phyloP scores from a whole-genome alignment of 1,140 invertebrate species.

The Probaryconus sp. region DNA sequence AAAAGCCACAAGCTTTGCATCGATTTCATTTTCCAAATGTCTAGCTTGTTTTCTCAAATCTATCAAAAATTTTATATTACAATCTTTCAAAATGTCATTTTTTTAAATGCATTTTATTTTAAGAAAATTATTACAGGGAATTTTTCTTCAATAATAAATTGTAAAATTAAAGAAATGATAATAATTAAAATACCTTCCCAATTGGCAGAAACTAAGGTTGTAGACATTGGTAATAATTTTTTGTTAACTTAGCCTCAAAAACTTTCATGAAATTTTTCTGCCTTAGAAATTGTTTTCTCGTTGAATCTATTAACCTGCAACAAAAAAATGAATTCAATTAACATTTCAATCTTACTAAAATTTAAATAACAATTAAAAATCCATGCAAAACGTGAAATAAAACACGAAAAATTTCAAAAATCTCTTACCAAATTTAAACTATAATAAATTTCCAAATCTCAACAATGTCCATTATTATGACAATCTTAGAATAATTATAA shows the following conservation, averaged over 20 bases:
- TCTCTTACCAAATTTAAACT: no score
- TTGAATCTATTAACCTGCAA: not conserved
- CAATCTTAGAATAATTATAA: no score
- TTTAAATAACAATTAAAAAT: no score
- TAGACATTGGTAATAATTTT: constrained; percentile 12
- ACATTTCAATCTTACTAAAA: no score
- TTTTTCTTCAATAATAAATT: no score
- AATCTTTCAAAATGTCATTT: not conserved
- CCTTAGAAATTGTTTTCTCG: no score
- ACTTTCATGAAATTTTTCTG: not conserved
- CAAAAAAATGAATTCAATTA: not conserved
- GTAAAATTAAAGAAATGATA: not conserved
- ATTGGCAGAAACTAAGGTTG: constrained; percentile 11
- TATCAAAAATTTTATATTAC: constrained; percentile 68
- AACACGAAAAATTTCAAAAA: no score
- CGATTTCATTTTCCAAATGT: constrained; percentile 97
- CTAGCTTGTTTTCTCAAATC: constrained; percentile 95
- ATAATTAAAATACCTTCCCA: constrained; percentile 14
- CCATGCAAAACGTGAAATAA: no score
- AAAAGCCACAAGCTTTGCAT: constrained; percentile 95
- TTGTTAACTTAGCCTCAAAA: not conserved
- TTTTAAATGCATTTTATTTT: not conserved
- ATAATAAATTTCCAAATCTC: no score
- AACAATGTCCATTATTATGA: no score
- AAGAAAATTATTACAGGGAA: no score